phyloP scores from a whole-genome alignment of 2,113 vertebrate genomes.

The Gambusia holbrooki region DNA sequence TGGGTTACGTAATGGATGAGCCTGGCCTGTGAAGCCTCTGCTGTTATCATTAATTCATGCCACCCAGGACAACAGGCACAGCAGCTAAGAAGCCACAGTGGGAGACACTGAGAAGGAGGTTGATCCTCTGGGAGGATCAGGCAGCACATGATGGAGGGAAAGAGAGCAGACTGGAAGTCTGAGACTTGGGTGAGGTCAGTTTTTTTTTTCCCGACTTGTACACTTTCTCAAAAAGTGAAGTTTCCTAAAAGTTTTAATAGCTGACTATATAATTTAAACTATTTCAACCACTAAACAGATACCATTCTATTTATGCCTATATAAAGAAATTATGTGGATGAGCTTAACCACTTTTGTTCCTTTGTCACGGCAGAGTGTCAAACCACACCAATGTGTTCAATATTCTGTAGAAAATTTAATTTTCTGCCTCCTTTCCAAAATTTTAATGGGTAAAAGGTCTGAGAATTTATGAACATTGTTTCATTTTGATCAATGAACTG shows the following conservation, averaged over 20 bases:
- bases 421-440: neutral
- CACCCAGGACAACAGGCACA: conserved; percentile 57
- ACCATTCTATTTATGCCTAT: neutral
- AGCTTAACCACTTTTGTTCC: conserved; percentile 30
- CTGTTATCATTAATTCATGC: conserved; percentile 82
- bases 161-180: neutral
- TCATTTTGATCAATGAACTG: neutral
- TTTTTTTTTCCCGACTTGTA: neutral
- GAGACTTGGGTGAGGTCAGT: conserved; percentile 23
- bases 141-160: conserved; percentile 22
- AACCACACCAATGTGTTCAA: conserved; percentile 31
- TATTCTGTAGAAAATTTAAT: conserved; percentile 25
- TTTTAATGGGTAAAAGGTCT: neutral
- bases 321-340: conserved; percentile 32
- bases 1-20: conserved; percentile 66
- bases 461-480: neutral
- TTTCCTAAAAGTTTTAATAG: conserved; percentile 4
- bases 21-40: conserved; percentile 61
- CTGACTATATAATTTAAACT: neutral
- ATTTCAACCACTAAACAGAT: neutral
- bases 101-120: conserved; percentile 60
- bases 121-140: conserved; percentile 61
- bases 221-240: neutral
- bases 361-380: conserved; percentile 10
- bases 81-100: conserved; percentile 58